Base-by-base conservation (phyloP, 2,888 invertebrate genomes). In the Aphidius colemani region DNA sequence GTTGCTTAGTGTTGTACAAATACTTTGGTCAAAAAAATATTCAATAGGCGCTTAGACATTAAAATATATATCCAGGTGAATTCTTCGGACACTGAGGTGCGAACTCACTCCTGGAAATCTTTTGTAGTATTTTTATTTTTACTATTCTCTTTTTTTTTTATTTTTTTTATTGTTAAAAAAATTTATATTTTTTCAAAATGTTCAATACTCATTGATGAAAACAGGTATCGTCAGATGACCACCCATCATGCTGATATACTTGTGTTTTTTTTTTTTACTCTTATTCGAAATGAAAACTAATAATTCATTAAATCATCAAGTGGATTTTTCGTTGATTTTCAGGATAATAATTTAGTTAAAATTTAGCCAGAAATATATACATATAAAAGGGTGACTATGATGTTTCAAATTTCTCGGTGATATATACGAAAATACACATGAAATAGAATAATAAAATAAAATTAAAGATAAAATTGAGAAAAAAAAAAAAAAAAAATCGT, bases 91-190 rank as follows among this genome's bases (percentile, higher is more conserved):
- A 55, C 64, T 30, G 66, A 76, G 77, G 77, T 74, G 77, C 70
- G 71, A 77, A 74, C 69, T 71, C 72, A 68, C 71, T 71, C 71
- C 62, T 63, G 68, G 66, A 64, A 64, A 64, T 63, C 65, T 64
- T 70, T 71, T 71, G 70, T 71, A 65, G 50, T 60, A 30, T 30
- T 30, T 30, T 30, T 30, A 30, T 30, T 30, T 30, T 30, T 30
- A 30, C 30, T 30, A 30, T 30, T 30, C 30, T 30, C 3, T 30
- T 30, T 30, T 30, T 30, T 30, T 30, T 30, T 30, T 30, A 3
- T 30, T 30, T 30, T 30, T 30, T 30, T 30, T 30, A 5, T 30
- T 30, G 5, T 30, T 5, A 30, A 30, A 30, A 30, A 30, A 30
- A 30, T 30, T 30, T 30, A 30, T 30, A 30, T 30, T 30, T 30